Conservation (phyloP, 2,113 vertebrate species). For the Rhadina sibilatrix region DNA sequence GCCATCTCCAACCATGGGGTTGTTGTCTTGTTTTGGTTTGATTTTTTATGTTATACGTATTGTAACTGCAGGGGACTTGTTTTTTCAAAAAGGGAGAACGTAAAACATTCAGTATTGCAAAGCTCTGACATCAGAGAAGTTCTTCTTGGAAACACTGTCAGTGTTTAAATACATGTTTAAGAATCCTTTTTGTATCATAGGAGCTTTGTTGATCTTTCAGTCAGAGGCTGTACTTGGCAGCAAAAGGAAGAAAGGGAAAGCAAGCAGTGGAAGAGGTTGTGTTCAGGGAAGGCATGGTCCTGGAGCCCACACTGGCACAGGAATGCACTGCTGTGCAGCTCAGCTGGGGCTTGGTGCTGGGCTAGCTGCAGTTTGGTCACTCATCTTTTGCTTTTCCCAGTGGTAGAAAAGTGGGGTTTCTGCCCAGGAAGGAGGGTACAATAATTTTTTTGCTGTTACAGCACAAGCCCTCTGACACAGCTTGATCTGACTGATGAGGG, state of each 20-base stretch:
- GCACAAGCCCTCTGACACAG: background rate
- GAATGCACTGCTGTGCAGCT: background rate
- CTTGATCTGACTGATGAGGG: background rate
- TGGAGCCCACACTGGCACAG: background rate
- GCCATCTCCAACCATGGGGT: background rate
- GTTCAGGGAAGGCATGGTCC: background rate
- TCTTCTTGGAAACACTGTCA: background rate
- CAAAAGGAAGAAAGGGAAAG: background rate
- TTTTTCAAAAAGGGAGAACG: background rate
- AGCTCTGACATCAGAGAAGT: background rate
- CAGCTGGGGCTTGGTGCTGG: fast-evolving
- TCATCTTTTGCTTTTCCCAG: fast-evolving
- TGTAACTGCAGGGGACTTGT: background rate
- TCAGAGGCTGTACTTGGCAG: background rate
- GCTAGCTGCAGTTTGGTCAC: background rate
- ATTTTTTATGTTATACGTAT: background rate
- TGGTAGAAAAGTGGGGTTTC: background rate
- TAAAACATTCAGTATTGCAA: background rate
- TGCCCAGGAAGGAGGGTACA: background rate
- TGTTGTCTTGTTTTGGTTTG: background rate
- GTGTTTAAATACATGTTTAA: background rate
- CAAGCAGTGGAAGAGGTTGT: background rate
- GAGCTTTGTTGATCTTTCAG: background rate
- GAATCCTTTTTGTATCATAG: background rate
- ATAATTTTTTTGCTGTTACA: background rate